Percentiles rank a stretch among this genome's conserved stretches.
Evolutionary conservation across 2,888 invertebrate species (phyloP).

Genomic region (Temnothorax unifasciatus): DNA sequence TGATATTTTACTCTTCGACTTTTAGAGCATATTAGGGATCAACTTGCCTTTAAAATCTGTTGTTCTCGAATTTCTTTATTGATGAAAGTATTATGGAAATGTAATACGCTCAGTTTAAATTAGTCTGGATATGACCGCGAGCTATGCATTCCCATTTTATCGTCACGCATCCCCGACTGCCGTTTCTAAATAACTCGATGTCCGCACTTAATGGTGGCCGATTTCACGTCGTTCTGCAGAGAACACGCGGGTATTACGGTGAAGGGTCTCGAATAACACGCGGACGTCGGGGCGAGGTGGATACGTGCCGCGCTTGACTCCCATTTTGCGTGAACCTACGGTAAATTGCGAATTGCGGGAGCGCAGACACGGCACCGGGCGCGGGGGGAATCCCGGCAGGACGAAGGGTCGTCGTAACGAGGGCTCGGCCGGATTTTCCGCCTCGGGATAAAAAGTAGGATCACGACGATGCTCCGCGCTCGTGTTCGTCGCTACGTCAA

Average conservation of each 20-base stretch:
- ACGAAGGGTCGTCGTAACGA: slow-evolving; percentile 56
- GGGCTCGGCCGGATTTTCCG: slow-evolving; percentile 59
- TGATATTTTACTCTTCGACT: no score
- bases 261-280: slow-evolving; percentile 24
- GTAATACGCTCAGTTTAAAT: background rate
- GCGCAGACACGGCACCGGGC: slow-evolving; percentile 42
- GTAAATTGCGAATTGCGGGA: slow-evolving; percentile 69
- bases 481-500: slow-evolving; percentile 62
- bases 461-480: slow-evolving; percentile 48
- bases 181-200: slow-evolving; percentile 19
- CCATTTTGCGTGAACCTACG: slow-evolving; percentile 62
- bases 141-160: background rate
- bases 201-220: slow-evolving; percentile 9
- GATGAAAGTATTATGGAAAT: background rate
- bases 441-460: slow-evolving; percentile 65
- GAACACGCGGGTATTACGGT: slow-evolving; percentile 1
- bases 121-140: background rate
- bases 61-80: background rate
- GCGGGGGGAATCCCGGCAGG: background rate
- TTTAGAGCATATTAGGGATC: background rate
- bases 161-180: background rate
- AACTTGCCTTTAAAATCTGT: background rate
- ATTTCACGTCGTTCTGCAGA: slow-evolving; percentile 16
- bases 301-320: slow-evolving; percentile 54
- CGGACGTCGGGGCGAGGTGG: background rate